These are phyloP conservation scores for Hyposoter dolosus DNA, from an alignment of 2,888 invertebrate genomes.

Conservation along the genomic window DNA sequence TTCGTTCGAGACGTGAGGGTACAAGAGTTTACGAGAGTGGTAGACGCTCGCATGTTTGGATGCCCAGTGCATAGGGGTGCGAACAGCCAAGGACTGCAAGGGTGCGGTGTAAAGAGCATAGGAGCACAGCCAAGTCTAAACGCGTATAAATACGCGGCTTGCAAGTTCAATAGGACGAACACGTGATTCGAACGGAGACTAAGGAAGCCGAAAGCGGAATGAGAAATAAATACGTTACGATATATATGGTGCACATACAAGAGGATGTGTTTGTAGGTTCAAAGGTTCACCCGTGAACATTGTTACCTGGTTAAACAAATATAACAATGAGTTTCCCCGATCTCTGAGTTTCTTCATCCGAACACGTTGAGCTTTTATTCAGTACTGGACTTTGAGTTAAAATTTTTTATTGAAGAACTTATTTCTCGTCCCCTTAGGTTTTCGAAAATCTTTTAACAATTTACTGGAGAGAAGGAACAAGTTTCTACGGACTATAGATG, in stretches of 20 bases:
- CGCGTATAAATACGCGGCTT: conserved; percentile 25
- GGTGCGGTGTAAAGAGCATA: conserved; percentile 46
- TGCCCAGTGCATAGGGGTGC: conserved; percentile 42
- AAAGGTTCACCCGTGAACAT: background rate
- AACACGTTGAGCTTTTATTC: background rate
- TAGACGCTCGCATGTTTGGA: conserved; percentile 75
- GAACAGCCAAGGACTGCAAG: conserved; percentile 45
- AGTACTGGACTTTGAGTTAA: background rate
- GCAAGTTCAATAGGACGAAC: conserved; percentile 50
- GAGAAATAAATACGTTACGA: conserved; percentile 9
- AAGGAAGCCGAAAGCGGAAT: conserved; percentile 27
- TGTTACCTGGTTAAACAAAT: background rate
- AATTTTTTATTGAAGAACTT: background rate
- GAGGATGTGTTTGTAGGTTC: background rate
- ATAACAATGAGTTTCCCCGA: background rate
- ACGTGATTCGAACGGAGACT: conserved; percentile 49
- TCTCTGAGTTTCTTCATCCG: background rate
- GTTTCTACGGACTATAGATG: background rate
- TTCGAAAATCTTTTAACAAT: background rate
- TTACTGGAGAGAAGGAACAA: background rate
- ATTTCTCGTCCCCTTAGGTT: background rate
- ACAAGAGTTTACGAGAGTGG: conserved; percentile 76
- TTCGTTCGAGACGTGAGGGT: conserved; percentile 70
- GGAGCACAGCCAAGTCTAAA: conserved; percentile 43
- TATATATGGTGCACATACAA: background rate